A percentile compares a stretch with the other conserved stretches of the same genome.
Evolutionary conservation across 35 echinoderm and acorn worm genomes (phyloP).

Genomic region (Apostichopus californicus): DNA sequence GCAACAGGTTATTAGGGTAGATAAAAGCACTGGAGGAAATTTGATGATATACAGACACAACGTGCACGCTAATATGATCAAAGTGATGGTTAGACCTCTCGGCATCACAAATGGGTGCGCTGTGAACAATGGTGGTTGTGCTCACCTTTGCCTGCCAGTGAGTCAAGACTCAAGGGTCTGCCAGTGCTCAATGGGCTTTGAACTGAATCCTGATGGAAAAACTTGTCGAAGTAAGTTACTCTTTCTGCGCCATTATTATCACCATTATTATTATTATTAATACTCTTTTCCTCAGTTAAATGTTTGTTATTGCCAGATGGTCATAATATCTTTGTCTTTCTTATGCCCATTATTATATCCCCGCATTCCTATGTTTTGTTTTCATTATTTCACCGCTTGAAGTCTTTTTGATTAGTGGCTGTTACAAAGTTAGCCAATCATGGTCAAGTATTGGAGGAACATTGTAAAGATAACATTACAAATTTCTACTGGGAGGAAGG

Average conservation of each 20-base stretch:
- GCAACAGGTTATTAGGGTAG: slow-evolving; percentile 58
- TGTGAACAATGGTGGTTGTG: slow-evolving; percentile 78
- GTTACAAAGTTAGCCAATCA: too few relatives aligned
- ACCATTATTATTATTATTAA: too few relatives aligned
- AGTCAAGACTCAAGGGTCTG: slow-evolving; percentile 53
- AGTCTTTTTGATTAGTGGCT: too few relatives aligned
- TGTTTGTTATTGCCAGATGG: too few relatives aligned
- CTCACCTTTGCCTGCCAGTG: slow-evolving; percentile 63
- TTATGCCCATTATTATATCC: too few relatives aligned
- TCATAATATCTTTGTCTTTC: background rate
- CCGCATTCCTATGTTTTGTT: too few relatives aligned
- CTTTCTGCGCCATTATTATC: background rate
- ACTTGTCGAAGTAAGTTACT: slow-evolving; percentile 67
- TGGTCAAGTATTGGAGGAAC: too few relatives aligned
- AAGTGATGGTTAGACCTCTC: slow-evolving; percentile 29
- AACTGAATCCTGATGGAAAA: slow-evolving; percentile 58
- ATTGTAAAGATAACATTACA: too few relatives aligned
- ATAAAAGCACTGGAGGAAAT: slow-evolving; percentile 35
- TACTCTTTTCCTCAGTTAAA: too few relatives aligned
- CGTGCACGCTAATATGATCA: background rate
- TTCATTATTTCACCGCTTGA: too few relatives aligned
- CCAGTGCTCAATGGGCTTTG: slow-evolving; percentile 62
- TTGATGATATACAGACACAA: slow-evolving; percentile 31
- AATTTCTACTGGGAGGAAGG: too few relatives aligned
- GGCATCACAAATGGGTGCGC: slow-evolving; percentile 53